Percentiles rank a stretch among this genome's conserved stretches.
Conservation (phyloP, 2,888 invertebrate species). For the Polyploca ridens region DNA sequence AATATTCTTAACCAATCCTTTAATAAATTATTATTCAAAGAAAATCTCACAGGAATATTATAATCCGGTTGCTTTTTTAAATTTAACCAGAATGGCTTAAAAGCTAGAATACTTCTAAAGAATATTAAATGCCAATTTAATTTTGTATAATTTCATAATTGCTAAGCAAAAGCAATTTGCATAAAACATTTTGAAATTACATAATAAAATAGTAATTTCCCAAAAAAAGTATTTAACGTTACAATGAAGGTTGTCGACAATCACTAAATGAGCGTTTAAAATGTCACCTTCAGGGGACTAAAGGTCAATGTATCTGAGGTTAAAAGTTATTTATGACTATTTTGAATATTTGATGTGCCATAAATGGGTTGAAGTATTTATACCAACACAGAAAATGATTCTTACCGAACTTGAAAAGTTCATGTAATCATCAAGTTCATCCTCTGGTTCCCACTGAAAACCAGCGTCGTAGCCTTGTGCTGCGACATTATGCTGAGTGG, state of each 20-base stretch:
- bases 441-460: no score
- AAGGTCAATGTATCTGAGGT: not conserved
- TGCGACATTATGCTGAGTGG: no score
- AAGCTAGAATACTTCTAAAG: not conserved
- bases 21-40: no score
- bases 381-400: not conserved
- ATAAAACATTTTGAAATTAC: not conserved
- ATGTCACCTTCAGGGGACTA: not conserved
- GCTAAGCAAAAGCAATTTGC: not conserved
- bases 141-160: not conserved
- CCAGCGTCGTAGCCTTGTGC: no score
- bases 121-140: not conserved
- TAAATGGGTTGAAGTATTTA: slow-evolving; percentile 7
- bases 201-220: not conserved
- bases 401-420: not conserved
- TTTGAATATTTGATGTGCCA: slow-evolving; percentile 1
- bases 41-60: no score
- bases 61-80: not conserved
- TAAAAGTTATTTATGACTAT: slow-evolving; percentile 8
- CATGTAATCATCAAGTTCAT: not conserved
- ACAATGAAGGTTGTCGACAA: not conserved
- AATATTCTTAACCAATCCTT: no score
- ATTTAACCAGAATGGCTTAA: not conserved
- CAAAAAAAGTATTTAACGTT: not conserved
- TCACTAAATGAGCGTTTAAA: not conserved